These are phyloP conservation scores for Silurus lanzhouensis DNA, from an alignment of 2,797 vertebrate species.

Conservation along the genomic window DNA sequence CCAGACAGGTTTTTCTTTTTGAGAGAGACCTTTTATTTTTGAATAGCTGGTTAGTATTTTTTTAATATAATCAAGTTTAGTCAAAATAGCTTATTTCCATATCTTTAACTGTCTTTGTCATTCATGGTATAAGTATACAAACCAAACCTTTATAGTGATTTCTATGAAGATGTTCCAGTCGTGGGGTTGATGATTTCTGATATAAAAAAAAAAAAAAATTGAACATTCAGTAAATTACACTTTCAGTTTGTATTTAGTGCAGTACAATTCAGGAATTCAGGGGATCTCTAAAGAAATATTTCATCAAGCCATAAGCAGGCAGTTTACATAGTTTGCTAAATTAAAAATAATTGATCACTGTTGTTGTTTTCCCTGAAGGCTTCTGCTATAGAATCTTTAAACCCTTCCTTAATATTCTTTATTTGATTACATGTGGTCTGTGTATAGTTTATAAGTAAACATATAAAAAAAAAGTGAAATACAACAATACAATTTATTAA, in stretches of 20 bases:
- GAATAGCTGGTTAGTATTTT: constrained; percentile 1
- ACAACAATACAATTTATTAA: background rate
- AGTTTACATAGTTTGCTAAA: background rate
- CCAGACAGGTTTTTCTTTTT: background rate
- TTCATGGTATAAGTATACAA: background rate
- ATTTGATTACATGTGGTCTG: background rate
- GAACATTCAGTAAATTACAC: background rate
- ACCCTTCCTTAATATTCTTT: background rate
- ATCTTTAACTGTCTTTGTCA: background rate
- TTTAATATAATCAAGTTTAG: background rate
- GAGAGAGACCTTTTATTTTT: background rate
- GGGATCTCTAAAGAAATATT: background rate
- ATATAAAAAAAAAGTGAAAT: background rate
- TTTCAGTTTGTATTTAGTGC: background rate
- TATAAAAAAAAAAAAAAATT: too few relatives aligned
- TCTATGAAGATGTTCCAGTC: background rate
- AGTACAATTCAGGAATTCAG: background rate
- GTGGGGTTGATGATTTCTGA: background rate
- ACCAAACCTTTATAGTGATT: background rate
- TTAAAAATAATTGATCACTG: background rate
- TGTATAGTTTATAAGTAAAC: background rate
- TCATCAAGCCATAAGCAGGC: background rate
- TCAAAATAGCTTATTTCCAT: background rate
- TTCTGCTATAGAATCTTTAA: background rate
- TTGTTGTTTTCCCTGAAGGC: background rate